Base-by-base conservation (phyloP, 2,888 invertebrate genomes). In the Lithophane socia region DNA sequence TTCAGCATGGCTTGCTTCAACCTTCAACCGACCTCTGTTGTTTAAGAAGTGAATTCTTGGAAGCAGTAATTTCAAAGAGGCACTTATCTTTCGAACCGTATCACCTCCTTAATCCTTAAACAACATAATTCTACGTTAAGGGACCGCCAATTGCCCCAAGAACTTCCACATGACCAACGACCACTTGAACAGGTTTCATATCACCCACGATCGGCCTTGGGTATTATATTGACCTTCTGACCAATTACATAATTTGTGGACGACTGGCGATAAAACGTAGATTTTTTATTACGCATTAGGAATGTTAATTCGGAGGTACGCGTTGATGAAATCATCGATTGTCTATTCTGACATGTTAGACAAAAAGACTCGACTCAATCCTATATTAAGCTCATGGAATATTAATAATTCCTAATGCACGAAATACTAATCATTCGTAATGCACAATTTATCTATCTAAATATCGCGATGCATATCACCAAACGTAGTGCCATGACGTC, bases 181-280 rank as follows among this genome's bases (percentile, higher is more conserved):
- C 86, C 85, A 90, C 88, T 88, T 90, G 84, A 92, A 92, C 92
- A 90, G 92, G 93, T 93, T 92, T 91, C 84, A 85, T 90, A 89
- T 91, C 91, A 91, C 88, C 90, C 88, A 92, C 91, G 87, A 89
- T 87, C 92, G 91, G 89, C 94, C 94, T 94, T 95, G 93, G 90
- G 82, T 77, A 88, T 91, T 89, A 85, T 90, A 89, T 91, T 92
- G 92, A 93, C 94, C 94, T 94, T 93, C 91, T 89, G 88, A 91
- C 87, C 90, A 92, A 93, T 93, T 93, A 93, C 89, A 92, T 93
- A 93, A 94, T 92, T 91, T 90, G 86, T 88, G 86, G 91, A 92
- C 92, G 89, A 88, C 91, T 91, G 87, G 89, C 82, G 88, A 90
- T 91, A 92, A 89, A 92, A 90, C 84, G 87, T 86, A 83, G 82